A percentile compares a stretch with the other conserved stretches of the same genome.
Evolutionary conservation across 2,113 vertebrate genomes (phyloP).

Genomic region (Hyperoodon ampullatus): DNA sequence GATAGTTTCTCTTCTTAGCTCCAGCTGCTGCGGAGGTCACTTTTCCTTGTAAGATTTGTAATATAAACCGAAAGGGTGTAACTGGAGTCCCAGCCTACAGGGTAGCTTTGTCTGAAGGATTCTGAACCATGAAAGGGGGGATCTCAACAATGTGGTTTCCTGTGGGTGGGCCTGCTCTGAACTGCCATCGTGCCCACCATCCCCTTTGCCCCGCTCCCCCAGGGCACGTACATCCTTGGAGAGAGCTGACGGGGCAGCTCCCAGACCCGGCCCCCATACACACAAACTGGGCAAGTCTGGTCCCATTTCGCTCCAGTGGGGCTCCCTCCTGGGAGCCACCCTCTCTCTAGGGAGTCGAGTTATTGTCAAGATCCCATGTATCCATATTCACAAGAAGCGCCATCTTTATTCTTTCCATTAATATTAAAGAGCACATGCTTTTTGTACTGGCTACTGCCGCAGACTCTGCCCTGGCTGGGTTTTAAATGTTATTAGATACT

Average conservation of each 20-base stretch:
- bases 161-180: not conserved
- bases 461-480: not conserved
- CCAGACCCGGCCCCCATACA: not conserved
- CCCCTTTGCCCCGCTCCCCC: not conserved
- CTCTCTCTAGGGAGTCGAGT: not conserved
- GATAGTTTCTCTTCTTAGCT: not conserved
- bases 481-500: not conserved
- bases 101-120: not conserved
- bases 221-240: not conserved
- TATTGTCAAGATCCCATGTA: not conserved
- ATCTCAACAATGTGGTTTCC: not conserved
- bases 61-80: not conserved
- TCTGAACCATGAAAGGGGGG: not conserved
- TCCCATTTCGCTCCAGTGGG: not conserved
- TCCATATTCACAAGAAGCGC: not conserved
- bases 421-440: not conserved
- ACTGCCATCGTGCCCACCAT: not conserved
- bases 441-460: rapidly evolving
- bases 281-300: not conserved
- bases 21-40: not conserved
- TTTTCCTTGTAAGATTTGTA: constrained; percentile 12
- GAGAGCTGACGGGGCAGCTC: not conserved
- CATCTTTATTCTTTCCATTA: not conserved
- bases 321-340: not conserved
- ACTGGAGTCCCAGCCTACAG: not conserved